Percentiles rank a stretch among this genome's conserved stretches.
These are phyloP conservation scores for Acutogordius australiensis DNA, from an alignment of 2,888 invertebrate species.

Conservation along the genomic window DNA sequence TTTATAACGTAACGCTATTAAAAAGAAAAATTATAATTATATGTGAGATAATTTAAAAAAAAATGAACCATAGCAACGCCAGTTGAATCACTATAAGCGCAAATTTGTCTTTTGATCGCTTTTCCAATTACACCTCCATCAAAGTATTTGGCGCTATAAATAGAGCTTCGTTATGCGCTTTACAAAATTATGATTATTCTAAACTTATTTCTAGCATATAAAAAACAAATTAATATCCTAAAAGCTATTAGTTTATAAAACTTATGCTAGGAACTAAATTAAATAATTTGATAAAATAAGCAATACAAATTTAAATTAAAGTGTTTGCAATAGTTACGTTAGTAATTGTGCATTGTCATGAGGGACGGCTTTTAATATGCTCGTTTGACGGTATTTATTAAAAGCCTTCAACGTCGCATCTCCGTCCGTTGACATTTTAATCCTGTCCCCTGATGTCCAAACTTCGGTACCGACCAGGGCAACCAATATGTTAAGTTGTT, in stretches of 20 bases:
- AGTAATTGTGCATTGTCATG: slow-evolving; percentile 88
- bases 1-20: no score
- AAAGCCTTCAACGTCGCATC: slow-evolving; percentile 66
- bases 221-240: no score
- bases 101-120: slow-evolving; percentile 56
- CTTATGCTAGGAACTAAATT: no score
- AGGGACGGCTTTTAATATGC: slow-evolving; percentile 47
- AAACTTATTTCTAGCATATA: no score
- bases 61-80: slow-evolving; percentile 47
- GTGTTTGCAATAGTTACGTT: no score
- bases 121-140: slow-evolving; percentile 81
- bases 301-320: no score
- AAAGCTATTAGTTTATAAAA: no score
- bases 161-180: slow-evolving; percentile 10
- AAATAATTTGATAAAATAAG: no score
- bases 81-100: slow-evolving; percentile 78
- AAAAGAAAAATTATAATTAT: no score
- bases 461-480: slow-evolving; percentile 83
- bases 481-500: slow-evolving; percentile 72
- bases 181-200: no score
- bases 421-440: slow-evolving; percentile 46
- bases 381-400: slow-evolving; percentile 49
- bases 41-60: no score
- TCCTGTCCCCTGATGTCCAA: slow-evolving; percentile 63
- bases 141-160: slow-evolving; percentile 33